phyloP scores from a whole-genome alignment of 2,888 invertebrate species.

The Limnephilus lunatus region DNA sequence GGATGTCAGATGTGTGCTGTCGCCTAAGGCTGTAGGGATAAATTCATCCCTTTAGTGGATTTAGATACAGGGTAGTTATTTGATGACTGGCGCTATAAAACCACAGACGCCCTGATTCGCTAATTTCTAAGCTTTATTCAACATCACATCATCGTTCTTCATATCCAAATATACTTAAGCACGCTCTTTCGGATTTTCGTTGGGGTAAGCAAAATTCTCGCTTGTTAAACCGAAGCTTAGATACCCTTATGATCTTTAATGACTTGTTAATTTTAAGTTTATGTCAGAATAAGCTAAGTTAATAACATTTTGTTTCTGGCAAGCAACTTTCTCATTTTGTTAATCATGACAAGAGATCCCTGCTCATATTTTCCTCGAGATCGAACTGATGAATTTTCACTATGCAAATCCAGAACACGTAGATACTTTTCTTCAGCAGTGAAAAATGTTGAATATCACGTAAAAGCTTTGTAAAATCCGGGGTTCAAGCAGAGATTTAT shows the following conservation, averaged over 20 bases:
- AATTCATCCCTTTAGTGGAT: neutral
- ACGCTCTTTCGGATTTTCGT: neutral
- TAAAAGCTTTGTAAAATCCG: too few relatives aligned
- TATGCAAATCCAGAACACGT: too few relatives aligned
- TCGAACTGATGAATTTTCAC: too few relatives aligned
- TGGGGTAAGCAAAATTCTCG: neutral
- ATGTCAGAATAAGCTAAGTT: neutral
- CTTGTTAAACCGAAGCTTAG: neutral
- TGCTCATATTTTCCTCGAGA: too few relatives aligned
- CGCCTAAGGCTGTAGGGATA: conserved; percentile 16
- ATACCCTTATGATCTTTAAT: neutral
- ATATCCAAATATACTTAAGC: neutral
- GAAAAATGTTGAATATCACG: neutral
- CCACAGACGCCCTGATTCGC: conserved; percentile 41
- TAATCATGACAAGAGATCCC: neutral
- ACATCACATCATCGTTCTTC: neutral
- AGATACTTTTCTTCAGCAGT: neutral
- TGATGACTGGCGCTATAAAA: conserved; percentile 29
- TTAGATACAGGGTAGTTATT: neutral
- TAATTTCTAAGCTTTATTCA: conserved; percentile 38
- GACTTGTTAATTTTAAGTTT: neutral
- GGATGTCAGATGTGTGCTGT: conserved; percentile 55
- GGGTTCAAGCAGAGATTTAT: too few relatives aligned
- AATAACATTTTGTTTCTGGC: neutral
- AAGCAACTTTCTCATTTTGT: neutral